Evolutionary conservation across 2,888 invertebrate genomes (phyloP).

Genomic region (Melitaea athalia): DNA sequence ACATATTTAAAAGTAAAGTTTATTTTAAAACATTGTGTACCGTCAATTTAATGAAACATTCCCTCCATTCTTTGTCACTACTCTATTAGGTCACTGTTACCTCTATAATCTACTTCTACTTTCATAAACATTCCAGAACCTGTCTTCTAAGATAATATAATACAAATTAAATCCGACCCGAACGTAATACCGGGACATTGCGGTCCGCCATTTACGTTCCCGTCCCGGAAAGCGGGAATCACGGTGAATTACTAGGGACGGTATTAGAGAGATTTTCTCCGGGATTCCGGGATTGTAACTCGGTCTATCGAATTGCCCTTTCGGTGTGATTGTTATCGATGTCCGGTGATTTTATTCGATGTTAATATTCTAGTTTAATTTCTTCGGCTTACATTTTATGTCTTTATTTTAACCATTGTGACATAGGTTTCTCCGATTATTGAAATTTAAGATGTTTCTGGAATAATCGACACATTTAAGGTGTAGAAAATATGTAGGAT

Average conservation of each 20-base stretch:
- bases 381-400: not conserved
- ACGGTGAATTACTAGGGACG: conserved; percentile 48
- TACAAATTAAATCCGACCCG: conserved; percentile 21
- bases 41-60: too few species aligned
- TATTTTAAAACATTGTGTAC: too few species aligned
- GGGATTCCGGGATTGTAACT: conserved; percentile 30
- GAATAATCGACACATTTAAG: too few species aligned
- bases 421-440: too few species aligned
- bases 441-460: too few species aligned
- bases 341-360: not conserved
- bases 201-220: conserved; percentile 50
- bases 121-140: conserved; percentile 2
- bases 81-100: not conserved
- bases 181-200: conserved; percentile 32
- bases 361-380: not conserved
- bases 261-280: conserved; percentile 41
- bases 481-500: too few species aligned
- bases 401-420: too few species aligned
- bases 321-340: conserved; percentile 18
- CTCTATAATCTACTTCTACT: not conserved
- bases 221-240: conserved; percentile 46
- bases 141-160: conserved; percentile 17
- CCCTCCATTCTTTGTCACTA: too few species aligned
- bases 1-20: too few species aligned
- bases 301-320: conserved; percentile 23